These are phyloP conservation scores for Drosophila rubida DNA, from an alignment of 2,888 invertebrate genomes.

Conservation along the genomic window DNA sequence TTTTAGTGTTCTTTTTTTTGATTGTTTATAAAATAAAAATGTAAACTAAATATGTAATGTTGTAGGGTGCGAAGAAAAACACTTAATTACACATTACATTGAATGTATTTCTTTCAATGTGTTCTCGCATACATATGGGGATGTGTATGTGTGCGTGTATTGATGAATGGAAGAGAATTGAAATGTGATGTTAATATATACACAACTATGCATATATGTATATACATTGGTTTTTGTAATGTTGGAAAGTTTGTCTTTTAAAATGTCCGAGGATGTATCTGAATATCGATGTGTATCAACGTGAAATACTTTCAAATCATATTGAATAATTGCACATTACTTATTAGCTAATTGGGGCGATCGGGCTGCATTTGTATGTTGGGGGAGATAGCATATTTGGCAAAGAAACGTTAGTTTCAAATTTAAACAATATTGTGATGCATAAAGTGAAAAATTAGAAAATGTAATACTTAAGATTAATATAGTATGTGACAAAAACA, in stretches of 20 bases:
- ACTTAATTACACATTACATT: slow-evolving; percentile 53
- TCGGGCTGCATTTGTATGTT: slow-evolving; percentile 8
- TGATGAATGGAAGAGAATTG: slow-evolving; percentile 39
- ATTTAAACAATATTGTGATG: slow-evolving; percentile 68
- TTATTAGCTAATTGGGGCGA: slow-evolving; percentile 60
- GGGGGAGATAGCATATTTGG: slow-evolving; percentile 46
- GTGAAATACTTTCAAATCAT: slow-evolving; percentile 19
- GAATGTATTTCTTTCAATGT: slow-evolving; percentile 53
- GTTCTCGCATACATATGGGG: slow-evolving; percentile 29
- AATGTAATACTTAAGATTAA: slow-evolving; percentile 67
- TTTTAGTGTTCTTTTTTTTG: slow-evolving; percentile 18
- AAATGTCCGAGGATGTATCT: slow-evolving; percentile 6
- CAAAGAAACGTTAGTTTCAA: slow-evolving; percentile 42
- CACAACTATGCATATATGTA: neutral
- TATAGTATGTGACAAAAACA: slow-evolving; percentile 43
- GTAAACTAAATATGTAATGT: slow-evolving; percentile 55
- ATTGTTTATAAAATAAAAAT: slow-evolving; percentile 49
- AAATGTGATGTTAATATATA: slow-evolving; percentile 61
- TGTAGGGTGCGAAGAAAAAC: slow-evolving; percentile 57
- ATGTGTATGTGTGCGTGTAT: slow-evolving; percentile 28
- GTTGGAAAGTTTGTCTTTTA: slow-evolving; percentile 12
- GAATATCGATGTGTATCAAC: slow-evolving; percentile 17
- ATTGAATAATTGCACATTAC: slow-evolving; percentile 67
- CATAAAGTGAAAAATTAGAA: slow-evolving; percentile 36
- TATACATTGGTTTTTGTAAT: slow-evolving; percentile 28